Evolutionary conservation across 2,888 invertebrate genomes (phyloP).

Genomic region (Lasioglossum figueresi): DNA sequence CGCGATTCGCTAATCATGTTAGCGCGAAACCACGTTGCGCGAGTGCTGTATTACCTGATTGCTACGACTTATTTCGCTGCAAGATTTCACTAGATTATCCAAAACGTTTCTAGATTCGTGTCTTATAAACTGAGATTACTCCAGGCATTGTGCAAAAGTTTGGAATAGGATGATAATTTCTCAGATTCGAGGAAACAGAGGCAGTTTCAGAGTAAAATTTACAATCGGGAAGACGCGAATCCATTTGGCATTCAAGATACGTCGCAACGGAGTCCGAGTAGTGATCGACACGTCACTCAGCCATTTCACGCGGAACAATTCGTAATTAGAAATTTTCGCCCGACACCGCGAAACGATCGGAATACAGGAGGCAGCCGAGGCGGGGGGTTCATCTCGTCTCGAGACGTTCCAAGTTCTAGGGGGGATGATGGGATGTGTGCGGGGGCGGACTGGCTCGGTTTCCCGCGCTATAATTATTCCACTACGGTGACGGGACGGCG

Average conservation of each 20-base stretch:
- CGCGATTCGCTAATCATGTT: not conserved
- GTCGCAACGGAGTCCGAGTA: not conserved
- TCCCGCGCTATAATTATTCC: conserved; percentile 50
- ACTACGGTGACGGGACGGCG: not conserved
- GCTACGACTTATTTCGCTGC: not conserved
- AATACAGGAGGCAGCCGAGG: not conserved
- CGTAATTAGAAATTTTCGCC: conserved; percentile 13
- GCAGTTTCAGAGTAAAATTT: not conserved
- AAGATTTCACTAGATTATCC: not conserved
- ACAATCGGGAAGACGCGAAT: not conserved
- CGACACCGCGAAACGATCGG: conserved; percentile 12
- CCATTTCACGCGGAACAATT: conserved; percentile 8
- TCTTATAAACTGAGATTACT: not conserved
- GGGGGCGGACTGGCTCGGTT: not conserved
- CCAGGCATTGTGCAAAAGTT: not conserved
- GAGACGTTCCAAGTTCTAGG: conserved; percentile 15
- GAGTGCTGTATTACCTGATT: not conserved
- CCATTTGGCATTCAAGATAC: not conserved
- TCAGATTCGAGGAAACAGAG: not conserved
- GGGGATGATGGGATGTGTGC: not conserved
- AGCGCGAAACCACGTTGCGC: not conserved
- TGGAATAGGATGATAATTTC: not conserved
- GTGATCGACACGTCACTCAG: conserved; percentile 9
- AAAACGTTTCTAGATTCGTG: not conserved
- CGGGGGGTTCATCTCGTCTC: not conserved